Base-by-base conservation (phyloP, 2,113 vertebrate species). In the Numida meleagris region DNA sequence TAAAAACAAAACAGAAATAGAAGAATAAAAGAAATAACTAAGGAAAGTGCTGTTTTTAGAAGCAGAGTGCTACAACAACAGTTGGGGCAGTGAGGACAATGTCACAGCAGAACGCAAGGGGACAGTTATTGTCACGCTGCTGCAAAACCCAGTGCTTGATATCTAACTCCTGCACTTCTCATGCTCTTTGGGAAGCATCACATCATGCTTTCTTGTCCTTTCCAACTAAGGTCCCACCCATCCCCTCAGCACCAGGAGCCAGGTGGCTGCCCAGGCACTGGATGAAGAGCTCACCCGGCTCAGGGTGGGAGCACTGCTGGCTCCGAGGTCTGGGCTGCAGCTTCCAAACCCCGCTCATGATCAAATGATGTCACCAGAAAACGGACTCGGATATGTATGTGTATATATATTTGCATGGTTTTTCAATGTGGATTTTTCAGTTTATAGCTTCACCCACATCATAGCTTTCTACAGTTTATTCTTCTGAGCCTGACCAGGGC, bases 171-270 rank as follows among this genome's bases (percentile, higher is more conserved):
- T 53, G 86, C 29, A 73, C 40, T 67, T 74, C 36, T 43, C n/a
- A 4, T 1, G 7, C 45, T 51, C 72, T 61, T 63, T 16, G 38
- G 29, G 93, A 83, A 93, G 79, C 89, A 89, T 84, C 93, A 29
- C 90, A 94, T 82, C 43, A 46, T 71, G 90, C 85, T 88, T 79
- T 72, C 90, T 78, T 94, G 90, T 96, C 90, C 88, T 86, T 81
- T 73, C 10, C 94, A 84, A 95, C 96, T 94, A 93, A 79, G 96
- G 93, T 93, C 91, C 89, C 87, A 25, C 94, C 96, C 95, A 88
- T 93, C 91, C 95, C 85, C 79, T 88, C 76, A 43, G 94, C 94
- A 91, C 91, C 86, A 91, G 94, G 86, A 94, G 93, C 93, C 97
- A 95, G 93, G 93, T 89, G 95, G 96, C 95, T 96, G 93, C 92